Evolutionary conservation across 1,140 invertebrate genomes (phyloP).

Genomic region (Marisa cornuarietis): DNA sequence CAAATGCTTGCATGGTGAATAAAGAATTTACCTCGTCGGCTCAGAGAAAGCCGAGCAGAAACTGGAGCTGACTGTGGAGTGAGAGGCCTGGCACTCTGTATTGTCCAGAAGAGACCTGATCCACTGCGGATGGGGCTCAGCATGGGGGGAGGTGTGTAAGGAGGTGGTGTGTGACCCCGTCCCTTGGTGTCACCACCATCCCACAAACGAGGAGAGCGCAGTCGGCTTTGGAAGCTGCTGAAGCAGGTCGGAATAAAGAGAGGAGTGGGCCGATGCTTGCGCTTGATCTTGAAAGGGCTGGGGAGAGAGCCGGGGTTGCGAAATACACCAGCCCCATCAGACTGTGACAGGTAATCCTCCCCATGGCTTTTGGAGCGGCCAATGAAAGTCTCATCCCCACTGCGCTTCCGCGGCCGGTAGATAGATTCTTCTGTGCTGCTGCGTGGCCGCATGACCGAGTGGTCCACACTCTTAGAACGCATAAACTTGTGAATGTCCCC

Average conservation of each 20-base stretch:
- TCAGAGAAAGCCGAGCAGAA: constrained; percentile 38
- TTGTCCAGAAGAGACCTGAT: constrained; percentile 81
- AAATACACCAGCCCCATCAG: constrained; percentile 76
- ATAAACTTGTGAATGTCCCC: constrained; percentile 54
- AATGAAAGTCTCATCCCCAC: constrained; percentile 43
- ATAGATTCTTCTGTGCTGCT: constrained; percentile 53
- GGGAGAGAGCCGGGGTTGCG: constrained; percentile 74
- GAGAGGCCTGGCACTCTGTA: constrained; percentile 50
- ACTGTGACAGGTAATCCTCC: constrained; percentile 51
- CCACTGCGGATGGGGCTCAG: constrained; percentile 87
- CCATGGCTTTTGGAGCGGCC: constrained; percentile 42
- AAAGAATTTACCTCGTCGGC: constrained; percentile 34
- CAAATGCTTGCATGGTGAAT: no score
- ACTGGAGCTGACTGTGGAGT: constrained; percentile 57
- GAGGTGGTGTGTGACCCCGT: constrained; percentile 67
- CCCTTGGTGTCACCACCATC: constrained; percentile 48
- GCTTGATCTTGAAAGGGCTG: constrained; percentile 66
- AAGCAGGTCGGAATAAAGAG: constrained; percentile 70
- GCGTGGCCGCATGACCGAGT: constrained; percentile 52
- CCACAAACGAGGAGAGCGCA: constrained; percentile 70
- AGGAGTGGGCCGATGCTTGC: constrained; percentile 74
- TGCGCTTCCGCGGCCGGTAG: constrained; percentile 38
- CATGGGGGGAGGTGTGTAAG: constrained; percentile 91
- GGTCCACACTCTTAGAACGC: constrained; percentile 53
- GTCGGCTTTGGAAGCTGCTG: constrained; percentile 68